Evolutionary conservation across 2,888 invertebrate species (phyloP).

Genomic region (Nebria salina): DNA sequence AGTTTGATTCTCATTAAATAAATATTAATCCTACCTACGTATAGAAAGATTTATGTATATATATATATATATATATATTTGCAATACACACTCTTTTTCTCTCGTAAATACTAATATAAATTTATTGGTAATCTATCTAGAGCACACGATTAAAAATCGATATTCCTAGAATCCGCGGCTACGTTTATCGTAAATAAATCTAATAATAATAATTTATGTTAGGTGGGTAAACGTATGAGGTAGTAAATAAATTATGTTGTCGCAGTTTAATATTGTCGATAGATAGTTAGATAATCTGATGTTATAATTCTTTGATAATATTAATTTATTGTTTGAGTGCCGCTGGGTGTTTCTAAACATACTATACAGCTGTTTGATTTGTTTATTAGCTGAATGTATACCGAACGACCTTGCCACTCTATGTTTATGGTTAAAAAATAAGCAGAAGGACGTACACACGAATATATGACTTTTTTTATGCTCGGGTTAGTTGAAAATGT

Average conservation of each 20-base stretch:
- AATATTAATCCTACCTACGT: background rate
- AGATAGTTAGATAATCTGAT: constrained; percentile 27
- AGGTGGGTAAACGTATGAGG: background rate
- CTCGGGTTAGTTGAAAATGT: constrained; percentile 23
- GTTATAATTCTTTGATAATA: constrained; percentile 33
- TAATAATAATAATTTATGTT: background rate
- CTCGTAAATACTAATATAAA: background rate
- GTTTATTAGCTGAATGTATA: constrained; percentile 45
- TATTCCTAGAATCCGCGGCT: background rate
- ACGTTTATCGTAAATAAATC: background rate
- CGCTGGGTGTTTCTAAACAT: constrained; percentile 24
- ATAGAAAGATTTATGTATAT: background rate
- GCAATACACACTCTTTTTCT: too few relatives aligned
- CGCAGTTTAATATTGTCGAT: constrained; percentile 28
- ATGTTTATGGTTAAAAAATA: constrained; percentile 46
- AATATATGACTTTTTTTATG: constrained; percentile 30
- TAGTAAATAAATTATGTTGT: constrained; percentile 2
- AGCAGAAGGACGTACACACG: constrained; percentile 37
- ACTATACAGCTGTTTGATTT: constrained; percentile 41
- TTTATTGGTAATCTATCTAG: background rate
- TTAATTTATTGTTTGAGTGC: constrained; percentile 41
- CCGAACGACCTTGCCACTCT: constrained; percentile 41
- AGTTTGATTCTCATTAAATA: background rate
- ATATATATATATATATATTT: background rate
- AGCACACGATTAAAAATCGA: background rate